Percentiles rank a stretch among this genome's conserved stretches.
Evolutionary conservation across 2,797 vertebrate species (phyloP).

Genomic region (Eospalax fontanierii): DNA sequence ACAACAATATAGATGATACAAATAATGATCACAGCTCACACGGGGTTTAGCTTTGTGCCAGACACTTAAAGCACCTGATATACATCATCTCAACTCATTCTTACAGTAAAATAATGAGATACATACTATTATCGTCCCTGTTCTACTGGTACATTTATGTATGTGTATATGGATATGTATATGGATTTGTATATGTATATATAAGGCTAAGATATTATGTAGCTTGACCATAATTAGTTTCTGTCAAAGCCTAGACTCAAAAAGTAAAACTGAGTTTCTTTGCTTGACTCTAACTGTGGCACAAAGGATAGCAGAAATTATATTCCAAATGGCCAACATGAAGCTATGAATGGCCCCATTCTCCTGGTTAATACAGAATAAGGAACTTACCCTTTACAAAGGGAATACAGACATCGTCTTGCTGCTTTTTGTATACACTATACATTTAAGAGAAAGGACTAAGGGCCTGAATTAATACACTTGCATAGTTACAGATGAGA

Average conservation of each 20-base stretch:
- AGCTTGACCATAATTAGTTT: conserved; percentile 1
- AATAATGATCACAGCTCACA: not conserved
- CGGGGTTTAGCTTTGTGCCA: not conserved
- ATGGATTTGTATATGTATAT: not conserved
- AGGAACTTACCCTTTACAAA: not conserved
- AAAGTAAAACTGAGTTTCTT: conserved; percentile 32
- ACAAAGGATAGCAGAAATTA: not conserved
- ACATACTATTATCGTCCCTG: not conserved
- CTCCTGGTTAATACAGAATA: not conserved
- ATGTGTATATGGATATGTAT: not conserved
- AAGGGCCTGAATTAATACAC: not conserved
- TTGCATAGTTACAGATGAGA: not conserved
- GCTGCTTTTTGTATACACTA: not conserved
- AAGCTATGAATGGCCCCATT: not conserved
- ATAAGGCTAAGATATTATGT: not conserved
- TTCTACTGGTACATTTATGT: not conserved
- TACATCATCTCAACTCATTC: not conserved
- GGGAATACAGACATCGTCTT: not conserved
- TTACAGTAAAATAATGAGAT: not conserved
- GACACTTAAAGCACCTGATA: not conserved
- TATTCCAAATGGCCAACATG: not conserved
- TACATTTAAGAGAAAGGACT: not conserved
- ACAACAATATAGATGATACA: not conserved
- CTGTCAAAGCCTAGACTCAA: conserved; percentile 1
- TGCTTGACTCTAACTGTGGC: not conserved